These are phyloP conservation scores for Bicyclus anynana DNA, from an alignment of 1,140 invertebrate species.

Conservation along the genomic window DNA sequence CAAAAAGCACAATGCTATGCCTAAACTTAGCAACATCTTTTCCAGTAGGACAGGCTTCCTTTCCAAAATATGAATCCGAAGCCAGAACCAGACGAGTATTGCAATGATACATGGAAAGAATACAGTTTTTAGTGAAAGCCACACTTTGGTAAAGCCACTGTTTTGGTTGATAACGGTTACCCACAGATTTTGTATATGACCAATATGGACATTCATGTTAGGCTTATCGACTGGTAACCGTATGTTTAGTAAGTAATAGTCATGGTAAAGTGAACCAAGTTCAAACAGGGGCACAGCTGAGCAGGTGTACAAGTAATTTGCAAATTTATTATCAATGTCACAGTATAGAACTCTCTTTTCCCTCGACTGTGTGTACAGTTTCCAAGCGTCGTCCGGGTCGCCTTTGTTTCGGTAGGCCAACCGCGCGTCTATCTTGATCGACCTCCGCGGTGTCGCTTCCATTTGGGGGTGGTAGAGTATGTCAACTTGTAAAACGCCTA, in stretches of 20 bases:
- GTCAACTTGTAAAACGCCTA: constrained; percentile 94
- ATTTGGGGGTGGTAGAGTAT: constrained; percentile 75
- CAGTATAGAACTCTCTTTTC: constrained; percentile 91
- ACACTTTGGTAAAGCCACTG: constrained; percentile 99
- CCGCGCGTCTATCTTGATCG: constrained; percentile 89
- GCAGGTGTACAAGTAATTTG: constrained; percentile 92
- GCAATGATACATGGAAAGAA: constrained; percentile 94
- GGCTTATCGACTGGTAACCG: constrained; percentile 87
- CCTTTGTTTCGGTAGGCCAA: constrained; percentile 91
- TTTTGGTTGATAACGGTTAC: constrained; percentile 96
- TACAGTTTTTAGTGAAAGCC: constrained; percentile 96
- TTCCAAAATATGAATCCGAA: constrained; percentile 90
- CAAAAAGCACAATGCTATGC: constrained; percentile 89
- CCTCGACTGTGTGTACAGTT: constrained; percentile 85
- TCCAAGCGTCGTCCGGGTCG: constrained; percentile 88
- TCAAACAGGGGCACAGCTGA: constrained; percentile 96
- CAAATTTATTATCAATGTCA: constrained; percentile 74
- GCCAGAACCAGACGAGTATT: constrained; percentile 96
- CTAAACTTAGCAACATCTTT: constrained; percentile 93
- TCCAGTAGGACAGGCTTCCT: constrained; percentile 93
- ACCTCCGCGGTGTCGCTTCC: constrained; percentile 75
- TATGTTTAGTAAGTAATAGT: constrained; percentile 97
- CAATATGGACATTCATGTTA: constrained; percentile 87
- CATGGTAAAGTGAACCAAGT: constrained; percentile 96
- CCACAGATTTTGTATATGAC: constrained; percentile 89